Evolutionary conservation across 2,888 invertebrate genomes (phyloP), one percentile per base, ranked within the genome.

Genomic region (Icerya purchasi): DNA sequence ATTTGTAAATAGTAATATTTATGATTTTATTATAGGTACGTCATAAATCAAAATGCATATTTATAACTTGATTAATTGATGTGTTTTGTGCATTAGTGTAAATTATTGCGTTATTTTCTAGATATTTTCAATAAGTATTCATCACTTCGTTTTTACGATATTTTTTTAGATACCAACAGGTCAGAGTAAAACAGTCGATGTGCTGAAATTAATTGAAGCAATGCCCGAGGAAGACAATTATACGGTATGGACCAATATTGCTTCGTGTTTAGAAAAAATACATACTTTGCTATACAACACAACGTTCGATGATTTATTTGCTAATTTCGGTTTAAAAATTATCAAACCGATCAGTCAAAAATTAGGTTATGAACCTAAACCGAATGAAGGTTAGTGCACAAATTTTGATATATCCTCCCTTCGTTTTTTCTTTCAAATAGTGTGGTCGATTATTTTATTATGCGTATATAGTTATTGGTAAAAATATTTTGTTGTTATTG

Each of bases 141-240:
- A n/a, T 2, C 19, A 54, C 25, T 59, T 23, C 23, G 54, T 22
- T 2, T 57, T 59, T 2, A 24, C 14, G 2, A 2, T 14, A 2
- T 58, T 53, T 54, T 61, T 62, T 50, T 61, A 71, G 70, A 69
- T 88, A 20, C 85, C 86, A 74, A 86, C 92, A 2, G 93, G 93
- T 0, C 80, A 83, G 64, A 79, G 83, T 2, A 80, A 83, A 61
- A 88, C 91, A 14, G 83, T 83, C 0, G 84, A 88, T 69, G 83
- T 86, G 1, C 74, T 96, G 58, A 81, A 84, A 68, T 76, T 94
- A n/a, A 81, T 91, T 69, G 80, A 83, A 66, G 87, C 91, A 0
- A 92, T 84, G 70, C 77, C 80, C 63, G 81, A 85, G 65, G 93
- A 96, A 71, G 82, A 81, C 50, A 87, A 93, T 72, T 96, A 85